Conservation (phyloP, 2,888 invertebrate species). For the Phytoseiulus persimilis region DNA sequence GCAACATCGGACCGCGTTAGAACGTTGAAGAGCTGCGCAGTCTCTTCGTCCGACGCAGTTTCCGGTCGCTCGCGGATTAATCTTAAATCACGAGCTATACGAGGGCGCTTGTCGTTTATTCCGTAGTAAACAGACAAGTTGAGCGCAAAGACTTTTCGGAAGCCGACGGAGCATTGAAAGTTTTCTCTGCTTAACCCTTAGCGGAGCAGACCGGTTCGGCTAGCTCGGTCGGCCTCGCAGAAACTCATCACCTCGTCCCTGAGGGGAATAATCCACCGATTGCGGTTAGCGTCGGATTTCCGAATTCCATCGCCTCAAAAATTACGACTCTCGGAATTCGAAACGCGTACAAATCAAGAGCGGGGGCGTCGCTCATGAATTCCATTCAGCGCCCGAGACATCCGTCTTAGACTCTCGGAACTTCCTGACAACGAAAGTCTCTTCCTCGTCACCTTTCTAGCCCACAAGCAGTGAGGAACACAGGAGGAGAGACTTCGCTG, state of each 20-base stretch:
- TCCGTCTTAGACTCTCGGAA: too few relatives aligned
- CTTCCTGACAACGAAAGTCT: too few relatives aligned
- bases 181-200: background rate
- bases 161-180: background rate
- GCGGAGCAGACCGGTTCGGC: background rate
- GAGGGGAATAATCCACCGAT: background rate
- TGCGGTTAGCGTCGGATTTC: background rate
- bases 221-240: background rate
- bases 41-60: background rate
- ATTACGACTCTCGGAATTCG: background rate
- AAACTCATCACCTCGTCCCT: background rate
- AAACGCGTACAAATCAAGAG: too few relatives aligned
- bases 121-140: too few relatives aligned
- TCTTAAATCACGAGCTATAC: too few relatives aligned
- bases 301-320: background rate
- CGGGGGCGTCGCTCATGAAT: too few relatives aligned
- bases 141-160: background rate
- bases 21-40: background rate
- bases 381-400: too few relatives aligned
- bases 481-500: too few relatives aligned
- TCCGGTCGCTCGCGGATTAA: background rate
- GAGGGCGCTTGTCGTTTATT: too few relatives aligned
- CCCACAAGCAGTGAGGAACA: too few relatives aligned
- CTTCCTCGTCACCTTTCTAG: too few relatives aligned
- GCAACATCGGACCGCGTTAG: constrained; percentile 26